Conservation (phyloP, 2,797 vertebrate genomes). For the Silurus aristotelis region DNA sequence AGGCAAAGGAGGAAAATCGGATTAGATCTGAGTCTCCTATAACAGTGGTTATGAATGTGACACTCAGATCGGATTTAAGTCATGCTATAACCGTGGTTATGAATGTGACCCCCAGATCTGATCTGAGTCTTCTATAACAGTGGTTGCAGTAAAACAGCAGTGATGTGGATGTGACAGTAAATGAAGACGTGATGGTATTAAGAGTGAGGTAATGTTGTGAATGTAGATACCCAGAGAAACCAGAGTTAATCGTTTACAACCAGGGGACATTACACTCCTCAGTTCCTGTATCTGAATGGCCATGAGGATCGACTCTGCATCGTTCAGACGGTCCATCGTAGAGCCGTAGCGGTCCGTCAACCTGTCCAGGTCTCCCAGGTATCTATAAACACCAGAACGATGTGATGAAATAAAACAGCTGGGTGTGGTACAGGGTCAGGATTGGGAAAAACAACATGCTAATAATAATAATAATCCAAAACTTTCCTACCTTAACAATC, state of each 20-base stretch:
- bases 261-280: slow-evolving; percentile 72
- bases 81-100: too few relatives aligned
- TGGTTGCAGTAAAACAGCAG: too few relatives aligned
- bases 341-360: slow-evolving; percentile 76
- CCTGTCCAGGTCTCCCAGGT: slow-evolving; percentile 72
- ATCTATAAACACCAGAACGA: slow-evolving; percentile 67
- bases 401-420: not conserved
- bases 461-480: not conserved
- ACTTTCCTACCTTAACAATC: slow-evolving; percentile 73
- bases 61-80: too few relatives aligned
- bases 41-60: not conserved
- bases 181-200: too few relatives aligned
- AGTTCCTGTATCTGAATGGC: slow-evolving; percentile 74
- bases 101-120: not conserved
- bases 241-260: slow-evolving; percentile 86
- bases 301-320: slow-evolving; percentile 79
- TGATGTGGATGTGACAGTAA: too few relatives aligned
- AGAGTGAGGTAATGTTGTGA: not conserved
- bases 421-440: not conserved
- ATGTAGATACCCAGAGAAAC: slow-evolving; percentile 80
- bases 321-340: slow-evolving; percentile 75
- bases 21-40: not conserved
- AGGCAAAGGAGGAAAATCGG: not conserved
- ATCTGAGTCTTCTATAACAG: not conserved
- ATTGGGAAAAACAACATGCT: too few relatives aligned